phyloP scores from a whole-genome alignment of 2,113 vertebrate species.

The Tachysurus vachellii region DNA sequence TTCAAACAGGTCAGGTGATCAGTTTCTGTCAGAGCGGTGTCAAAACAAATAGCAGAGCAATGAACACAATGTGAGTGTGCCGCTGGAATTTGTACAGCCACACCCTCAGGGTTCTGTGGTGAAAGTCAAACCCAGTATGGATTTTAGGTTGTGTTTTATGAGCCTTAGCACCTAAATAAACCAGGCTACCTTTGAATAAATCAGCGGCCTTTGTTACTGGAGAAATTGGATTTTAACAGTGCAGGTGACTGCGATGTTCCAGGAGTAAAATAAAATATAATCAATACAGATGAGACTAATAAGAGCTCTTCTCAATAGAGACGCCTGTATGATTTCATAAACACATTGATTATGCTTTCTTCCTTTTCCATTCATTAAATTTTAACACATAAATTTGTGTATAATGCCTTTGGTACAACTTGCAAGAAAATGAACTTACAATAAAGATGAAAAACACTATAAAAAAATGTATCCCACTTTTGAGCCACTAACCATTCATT shows the following conservation, averaged over 20 bases:
- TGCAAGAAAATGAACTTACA: not conserved
- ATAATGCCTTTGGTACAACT: not conserved
- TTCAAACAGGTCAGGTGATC: conserved; percentile 37
- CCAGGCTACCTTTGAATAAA: conserved; percentile 21
- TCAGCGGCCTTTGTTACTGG: not conserved
- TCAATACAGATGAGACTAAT: not conserved
- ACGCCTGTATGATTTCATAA: not conserved
- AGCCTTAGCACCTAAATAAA: conserved; percentile 50
- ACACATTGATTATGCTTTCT: not conserved
- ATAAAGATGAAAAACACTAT: not conserved
- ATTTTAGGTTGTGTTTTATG: conserved; percentile 46
- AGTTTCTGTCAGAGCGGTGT: conserved; percentile 30
- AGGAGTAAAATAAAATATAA: not conserved
- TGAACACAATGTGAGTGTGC: conserved; percentile 31
- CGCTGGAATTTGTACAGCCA: conserved; percentile 30
- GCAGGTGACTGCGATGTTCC: conserved; percentile 42
- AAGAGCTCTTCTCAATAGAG: not conserved
- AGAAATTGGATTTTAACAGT: conserved; percentile 22
- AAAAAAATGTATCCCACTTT: not conserved
- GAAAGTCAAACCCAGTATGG: conserved; percentile 32
- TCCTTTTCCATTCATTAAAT: not conserved
- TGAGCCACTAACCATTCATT: not conserved
- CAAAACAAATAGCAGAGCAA: conserved; percentile 47
- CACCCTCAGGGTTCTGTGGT: conserved; percentile 21
- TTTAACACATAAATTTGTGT: not conserved